Conservation (phyloP, 2,113 vertebrate genomes). For the Camarhynchus parvulus region DNA sequence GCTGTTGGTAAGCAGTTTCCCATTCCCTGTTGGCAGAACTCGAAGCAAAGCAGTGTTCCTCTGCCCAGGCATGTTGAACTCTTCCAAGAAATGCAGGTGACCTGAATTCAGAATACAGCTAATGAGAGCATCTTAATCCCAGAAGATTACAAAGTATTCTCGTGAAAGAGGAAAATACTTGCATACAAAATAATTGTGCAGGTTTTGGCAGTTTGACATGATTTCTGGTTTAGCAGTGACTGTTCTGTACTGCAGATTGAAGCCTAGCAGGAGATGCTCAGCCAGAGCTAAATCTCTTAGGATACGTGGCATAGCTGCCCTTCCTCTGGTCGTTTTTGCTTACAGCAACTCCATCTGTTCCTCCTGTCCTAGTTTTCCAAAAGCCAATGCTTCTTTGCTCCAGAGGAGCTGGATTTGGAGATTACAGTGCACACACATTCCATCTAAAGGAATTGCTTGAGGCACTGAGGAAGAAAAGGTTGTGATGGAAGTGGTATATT, state of each 20-base stretch:
- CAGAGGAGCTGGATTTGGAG: background rate
- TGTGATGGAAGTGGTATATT: background rate
- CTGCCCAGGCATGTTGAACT: background rate
- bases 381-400: background rate
- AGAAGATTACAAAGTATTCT: background rate
- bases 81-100: background rate
- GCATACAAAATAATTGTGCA: background rate
- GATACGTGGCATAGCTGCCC: background rate
- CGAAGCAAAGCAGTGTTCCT: background rate
- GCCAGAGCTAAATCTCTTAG: background rate
- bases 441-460: background rate
- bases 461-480: background rate
- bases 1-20: background rate
- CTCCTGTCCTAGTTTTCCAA: background rate
- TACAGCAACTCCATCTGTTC: slow-evolving; percentile 8
- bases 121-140: background rate
- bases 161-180: background rate
- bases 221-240: background rate
- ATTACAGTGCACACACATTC: background rate
- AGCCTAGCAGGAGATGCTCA: background rate
- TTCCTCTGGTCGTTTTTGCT: background rate
- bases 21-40: background rate
- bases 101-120: background rate
- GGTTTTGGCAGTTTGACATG: background rate
- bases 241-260: background rate